These are phyloP conservation scores for Oreohelix idahoensis DNA, from an alignment of 1,140 invertebrate species.

Conservation along the genomic window DNA sequence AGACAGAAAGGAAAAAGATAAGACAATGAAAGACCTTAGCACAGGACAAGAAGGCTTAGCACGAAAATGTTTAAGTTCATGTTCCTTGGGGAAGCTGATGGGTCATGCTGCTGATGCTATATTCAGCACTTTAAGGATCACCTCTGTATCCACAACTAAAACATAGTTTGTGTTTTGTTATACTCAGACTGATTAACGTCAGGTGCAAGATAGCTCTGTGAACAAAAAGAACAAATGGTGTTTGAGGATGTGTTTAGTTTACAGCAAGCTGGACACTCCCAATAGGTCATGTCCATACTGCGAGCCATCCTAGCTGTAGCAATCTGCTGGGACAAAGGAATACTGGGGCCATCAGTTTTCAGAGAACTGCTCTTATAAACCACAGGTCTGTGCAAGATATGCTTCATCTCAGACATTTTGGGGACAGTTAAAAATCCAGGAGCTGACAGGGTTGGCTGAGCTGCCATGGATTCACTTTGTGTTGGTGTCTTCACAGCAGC, in stretches of 20 bases:
- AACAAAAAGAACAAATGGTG: slow-evolving; percentile 37
- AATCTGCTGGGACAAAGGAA: background rate
- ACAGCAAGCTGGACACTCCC: slow-evolving; percentile 38
- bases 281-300: slow-evolving; percentile 41
- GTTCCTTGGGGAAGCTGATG: too few relatives aligned
- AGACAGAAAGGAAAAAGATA: too few relatives aligned
- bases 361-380: slow-evolving; percentile 16
- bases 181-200: slow-evolving; percentile 14
- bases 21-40: too few relatives aligned
- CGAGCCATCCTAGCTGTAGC: slow-evolving; percentile 14
- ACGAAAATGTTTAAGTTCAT: too few relatives aligned
- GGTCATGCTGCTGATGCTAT: too few relatives aligned
- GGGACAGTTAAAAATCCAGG: background rate
- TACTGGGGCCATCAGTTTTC: background rate
- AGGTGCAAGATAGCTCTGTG: slow-evolving; percentile 30
- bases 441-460: background rate
- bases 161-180: slow-evolving; percentile 21
- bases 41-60: too few relatives aligned
- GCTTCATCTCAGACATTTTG: background rate
- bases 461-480: background rate
- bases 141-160: background rate
- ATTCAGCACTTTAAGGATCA: too few relatives aligned
- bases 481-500: background rate
- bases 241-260: slow-evolving; percentile 27
- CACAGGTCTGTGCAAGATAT: background rate